Percentiles rank a stretch among this genome's conserved stretches.
Evolutionary conservation across 2,888 invertebrate species (phyloP).

Genomic region (Celastrina argiolus): DNA sequence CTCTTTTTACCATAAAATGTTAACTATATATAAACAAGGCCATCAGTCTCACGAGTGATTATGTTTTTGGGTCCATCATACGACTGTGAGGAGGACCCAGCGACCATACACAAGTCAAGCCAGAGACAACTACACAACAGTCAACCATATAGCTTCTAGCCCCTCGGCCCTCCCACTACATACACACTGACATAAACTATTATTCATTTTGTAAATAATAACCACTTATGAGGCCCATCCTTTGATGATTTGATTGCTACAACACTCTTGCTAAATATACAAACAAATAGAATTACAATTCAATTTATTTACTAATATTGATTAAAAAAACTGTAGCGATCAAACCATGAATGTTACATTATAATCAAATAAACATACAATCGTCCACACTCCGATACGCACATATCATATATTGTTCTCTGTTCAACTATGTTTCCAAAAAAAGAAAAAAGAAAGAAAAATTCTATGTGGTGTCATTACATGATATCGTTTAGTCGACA

Average conservation of each 20-base stretch:
- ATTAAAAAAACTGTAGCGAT: conserved; percentile 44
- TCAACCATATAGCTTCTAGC: conserved; percentile 58
- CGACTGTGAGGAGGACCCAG: conserved; percentile 29
- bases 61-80: conserved; percentile 28
- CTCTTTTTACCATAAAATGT: conserved; percentile 61
- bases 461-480: conserved; percentile 71
- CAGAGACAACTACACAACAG: conserved; percentile 71
- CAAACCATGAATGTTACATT: conserved; percentile 54
- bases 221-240: conserved; percentile 42
- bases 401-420: conserved; percentile 72
- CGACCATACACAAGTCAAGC: conserved; percentile 61
- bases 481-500: conserved; percentile 60
- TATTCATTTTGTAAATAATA: conserved; percentile 34
- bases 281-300: neutral
- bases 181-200: conserved; percentile 20
- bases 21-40: conserved; percentile 46
- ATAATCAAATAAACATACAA: conserved; percentile 65
- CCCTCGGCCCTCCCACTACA: conserved; percentile 43
- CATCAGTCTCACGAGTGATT: conserved; percentile 40
- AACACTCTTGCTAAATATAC: conserved; percentile 24
- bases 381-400: conserved; percentile 74
- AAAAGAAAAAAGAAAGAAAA: conserved; percentile 63
- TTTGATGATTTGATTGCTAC: conserved; percentile 44
- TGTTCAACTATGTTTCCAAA: conserved; percentile 67
- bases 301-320: too few relatives aligned